Percentiles rank a stretch among this genome's conserved stretches.
These are phyloP conservation scores for Busseola fusca DNA, from an alignment of 2,888 invertebrate genomes.

Conservation along the genomic window DNA sequence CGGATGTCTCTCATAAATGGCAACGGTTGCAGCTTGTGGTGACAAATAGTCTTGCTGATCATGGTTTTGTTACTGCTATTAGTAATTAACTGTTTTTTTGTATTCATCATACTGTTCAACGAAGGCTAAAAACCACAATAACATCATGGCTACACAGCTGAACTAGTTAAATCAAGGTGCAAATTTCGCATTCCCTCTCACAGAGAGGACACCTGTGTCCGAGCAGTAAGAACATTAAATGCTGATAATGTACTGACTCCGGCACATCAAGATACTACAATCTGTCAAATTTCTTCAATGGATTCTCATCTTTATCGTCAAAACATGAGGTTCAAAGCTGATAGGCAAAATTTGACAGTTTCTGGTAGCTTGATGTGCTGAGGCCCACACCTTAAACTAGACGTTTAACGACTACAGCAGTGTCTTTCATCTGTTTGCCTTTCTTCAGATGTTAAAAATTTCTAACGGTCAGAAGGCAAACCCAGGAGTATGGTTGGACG, in stretches of 20 bases:
- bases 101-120: background rate
- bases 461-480: constrained; percentile 91
- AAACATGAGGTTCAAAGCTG: too few species aligned
- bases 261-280: too few species aligned
- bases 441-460: constrained; percentile 87
- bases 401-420: background rate
- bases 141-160: background rate
- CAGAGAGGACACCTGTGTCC: too few species aligned
- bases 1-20: background rate
- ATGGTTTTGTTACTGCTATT: background rate
- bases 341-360: too few species aligned
- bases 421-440: background rate
- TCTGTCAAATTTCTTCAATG: too few species aligned
- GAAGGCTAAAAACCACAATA: background rate
- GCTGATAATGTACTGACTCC: too few species aligned
- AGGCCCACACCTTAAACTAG: background rate
- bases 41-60: background rate
- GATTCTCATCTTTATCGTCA: too few species aligned
- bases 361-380: too few species aligned
- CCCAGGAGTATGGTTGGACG: constrained; percentile 92
- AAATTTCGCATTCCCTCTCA: too few species aligned
- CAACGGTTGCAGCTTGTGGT: background rate
- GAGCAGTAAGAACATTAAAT: too few species aligned
- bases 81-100: background rate
- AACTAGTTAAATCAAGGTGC: background rate